Evolutionary conservation across 2,797 vertebrate species (phyloP), one percentile per base, ranked within the genome.

Genomic region (Megaceryle alcyon): DNA sequence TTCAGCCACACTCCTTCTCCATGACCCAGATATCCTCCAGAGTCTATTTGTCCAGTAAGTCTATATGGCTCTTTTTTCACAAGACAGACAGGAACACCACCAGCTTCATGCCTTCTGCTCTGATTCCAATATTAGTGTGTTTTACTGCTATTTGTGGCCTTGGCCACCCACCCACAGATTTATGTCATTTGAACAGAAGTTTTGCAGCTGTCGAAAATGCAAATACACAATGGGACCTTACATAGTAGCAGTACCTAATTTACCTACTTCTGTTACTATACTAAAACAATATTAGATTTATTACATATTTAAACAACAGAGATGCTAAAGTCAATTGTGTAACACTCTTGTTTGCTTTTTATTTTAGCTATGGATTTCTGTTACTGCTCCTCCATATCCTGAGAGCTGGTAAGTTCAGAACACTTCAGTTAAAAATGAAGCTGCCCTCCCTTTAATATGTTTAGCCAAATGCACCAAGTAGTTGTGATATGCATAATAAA

Each of bases 321-420:
- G 14, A 19, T 35, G 13, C 35, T 76, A 4, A 88, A 75, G n/a
- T 66, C 70, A 84, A 10, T 82, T 31, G 10, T 12, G 11, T 95
- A 90, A 96, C n/a, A 4, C 17, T 66, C 41, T 49, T 3, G 4
- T 79, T 88, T 94, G 41, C 26, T 85, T 92, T 94, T 91, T 4
- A 0, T 87, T 96, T 89, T 89, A 97, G 97, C 20, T 93, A 46
- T 0, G 35, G 90, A 88, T 60, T 95, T 89, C 65, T 96, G 57
- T 18, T 97, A 31, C 88, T 98, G 44, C 59, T 97, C 31, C 71
- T 97, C 56, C 65, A 78, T 10, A 11, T 78, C 77, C 65, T 95
- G 57, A 82, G 12, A 64, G 59, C 75, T 17, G 97, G 98, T 98
- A 96, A 98, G 98, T 97, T 60, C 72, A 69, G 19, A 51, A 77